Evolutionary conservation across 53 echinoderm and acorn worm genomes (phyloP), one percentile per base, ranked within the genome.

Genomic region (Holothuria leucospilota): DNA sequence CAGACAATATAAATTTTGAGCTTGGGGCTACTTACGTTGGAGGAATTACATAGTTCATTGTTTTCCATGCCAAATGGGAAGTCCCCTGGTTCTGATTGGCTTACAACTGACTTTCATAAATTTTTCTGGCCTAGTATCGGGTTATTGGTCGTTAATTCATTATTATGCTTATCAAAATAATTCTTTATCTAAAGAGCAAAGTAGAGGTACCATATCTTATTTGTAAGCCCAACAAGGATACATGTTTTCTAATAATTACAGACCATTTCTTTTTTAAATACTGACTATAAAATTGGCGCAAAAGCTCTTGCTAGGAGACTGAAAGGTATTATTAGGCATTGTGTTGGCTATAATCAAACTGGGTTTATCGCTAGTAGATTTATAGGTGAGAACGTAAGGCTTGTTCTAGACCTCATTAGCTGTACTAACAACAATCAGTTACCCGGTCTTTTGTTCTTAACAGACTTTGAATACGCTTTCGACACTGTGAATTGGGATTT

Each of bases 221-320:
- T 88, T 81, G 81, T 24, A 93, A 94, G 78, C 71, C 87, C 49
- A 88, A 80, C 51, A 91, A 85, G 70, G 82, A 88, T 52, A 80
- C 85, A 14, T 20, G 59, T 1, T 66, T 39, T 29, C 53, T 91
- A 66, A 89, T n/a, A n/a, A n/a, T n/a, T n/a, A n/a, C n/a, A n/a
- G n/a, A n/a, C n/a, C n/a, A 67, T 67, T 29, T 67, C 67, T 20
- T n/a, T 67, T 13, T n/a, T 29, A n/a, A 67, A 67, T 67, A 67
- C 67, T 13, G 67, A 93, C 40, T 90, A 93, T 72, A 90, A 90
- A 27, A 85, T 90, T 24, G 42, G 81, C 42, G 71, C 90, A n/a
- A 88, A 90, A 52, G 85, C 39, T 3, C 51, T 93, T n/a, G 90
- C 88, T 20, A 30, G 16, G 6, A 63, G 88, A 26, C 51, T 90